Percentiles rank a stretch among this genome's conserved stretches.
Conservation (phyloP, 2,888 invertebrate species). For the Choreutis nemorana region DNA sequence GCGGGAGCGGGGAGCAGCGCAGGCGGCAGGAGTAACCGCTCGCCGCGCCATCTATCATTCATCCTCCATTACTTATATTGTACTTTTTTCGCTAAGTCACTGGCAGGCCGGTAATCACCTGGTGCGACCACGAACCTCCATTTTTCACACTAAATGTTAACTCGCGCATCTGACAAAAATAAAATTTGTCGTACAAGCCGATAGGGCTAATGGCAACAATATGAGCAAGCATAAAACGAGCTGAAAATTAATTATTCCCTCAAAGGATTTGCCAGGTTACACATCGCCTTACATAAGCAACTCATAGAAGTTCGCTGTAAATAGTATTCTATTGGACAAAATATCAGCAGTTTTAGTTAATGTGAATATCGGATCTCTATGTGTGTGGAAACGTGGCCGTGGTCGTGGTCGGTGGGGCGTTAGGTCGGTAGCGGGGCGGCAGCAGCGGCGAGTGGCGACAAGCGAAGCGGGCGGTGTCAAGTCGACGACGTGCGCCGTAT, state of each 20-base stretch:
- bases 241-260: slow-evolving; percentile 21
- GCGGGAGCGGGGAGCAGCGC: slow-evolving; percentile 22
- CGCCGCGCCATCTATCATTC: slow-evolving; percentile 60
- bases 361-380: slow-evolving; percentile 1
- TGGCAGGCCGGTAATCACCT: slow-evolving; percentile 65
- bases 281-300: too few species aligned
- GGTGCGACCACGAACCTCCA: slow-evolving; percentile 57
- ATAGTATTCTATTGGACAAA: not conserved
- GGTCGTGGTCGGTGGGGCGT: slow-evolving; percentile 11
- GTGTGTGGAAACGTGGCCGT: slow-evolving; percentile 9
- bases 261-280: too few species aligned
- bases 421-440: slow-evolving; percentile 8
- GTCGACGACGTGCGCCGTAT: slow-evolving; percentile 59
- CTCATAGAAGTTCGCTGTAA: slow-evolving; percentile 3
- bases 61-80: slow-evolving; percentile 68
- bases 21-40: slow-evolving; percentile 26
- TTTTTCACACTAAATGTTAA: slow-evolving; percentile 65
- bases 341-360: not conserved
- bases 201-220: slow-evolving; percentile 55
- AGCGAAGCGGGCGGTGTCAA: slow-evolving; percentile 17
- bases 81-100: slow-evolving; percentile 65
- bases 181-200: slow-evolving; percentile 64
- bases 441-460: slow-evolving; percentile 8
- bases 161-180: slow-evolving; percentile 62
- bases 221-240: slow-evolving; percentile 42